These are phyloP conservation scores for Microtus richardsoni DNA, from an alignment of 2,113 vertebrate genomes.

Conservation along the genomic window DNA sequence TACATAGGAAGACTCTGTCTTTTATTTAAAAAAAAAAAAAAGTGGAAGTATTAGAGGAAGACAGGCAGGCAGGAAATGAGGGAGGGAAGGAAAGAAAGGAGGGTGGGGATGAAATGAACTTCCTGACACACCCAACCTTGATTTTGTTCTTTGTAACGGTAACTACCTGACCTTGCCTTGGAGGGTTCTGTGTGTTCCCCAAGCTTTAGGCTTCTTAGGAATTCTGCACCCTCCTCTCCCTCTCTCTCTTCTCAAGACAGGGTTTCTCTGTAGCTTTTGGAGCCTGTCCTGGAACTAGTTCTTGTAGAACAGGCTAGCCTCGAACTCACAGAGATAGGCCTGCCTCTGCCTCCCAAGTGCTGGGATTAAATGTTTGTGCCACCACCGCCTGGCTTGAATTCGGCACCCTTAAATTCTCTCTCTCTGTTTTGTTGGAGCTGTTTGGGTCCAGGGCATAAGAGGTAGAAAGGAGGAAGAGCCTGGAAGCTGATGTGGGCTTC, in stretches of 20 bases:
- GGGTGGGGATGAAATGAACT: not conserved
- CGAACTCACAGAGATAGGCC: no score
- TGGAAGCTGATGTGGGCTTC: not conserved
- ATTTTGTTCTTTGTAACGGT: fast-evolving
- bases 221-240: not conserved
- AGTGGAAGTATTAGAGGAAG: not conserved
- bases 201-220: not conserved
- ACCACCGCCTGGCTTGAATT: not conserved
- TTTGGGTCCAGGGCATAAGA: not conserved
- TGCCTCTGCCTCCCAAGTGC: no score
- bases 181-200: no score
- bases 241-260: no score
- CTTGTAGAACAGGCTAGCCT: no score
- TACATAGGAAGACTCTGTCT: not conserved
- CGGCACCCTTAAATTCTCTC: no score
- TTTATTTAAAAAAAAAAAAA: not conserved
- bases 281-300: no score
- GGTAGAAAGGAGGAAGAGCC: not conserved
- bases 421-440: not conserved
- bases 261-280: no score
- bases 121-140: not conserved
- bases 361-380: no score
- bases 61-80: no score
- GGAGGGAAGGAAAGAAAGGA: not conserved
- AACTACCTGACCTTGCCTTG: not conserved